Percentiles rank a stretch among this genome's conserved stretches.
phyloP scores from a whole-genome alignment of 1,140 invertebrate species.

The Macrobrachium nipponense region DNA sequence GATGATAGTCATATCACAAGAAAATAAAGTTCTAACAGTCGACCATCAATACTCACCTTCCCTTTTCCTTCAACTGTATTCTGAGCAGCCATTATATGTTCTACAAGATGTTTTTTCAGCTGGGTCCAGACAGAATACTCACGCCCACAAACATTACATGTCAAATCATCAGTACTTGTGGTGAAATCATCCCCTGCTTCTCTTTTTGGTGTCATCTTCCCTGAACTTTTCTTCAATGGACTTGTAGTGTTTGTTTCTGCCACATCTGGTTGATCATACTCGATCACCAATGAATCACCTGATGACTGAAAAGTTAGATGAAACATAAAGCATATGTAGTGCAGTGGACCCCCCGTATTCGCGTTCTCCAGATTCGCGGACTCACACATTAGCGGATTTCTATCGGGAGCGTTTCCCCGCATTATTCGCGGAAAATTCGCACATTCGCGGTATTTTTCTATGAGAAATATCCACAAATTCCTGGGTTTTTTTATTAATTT shows the following conservation, averaged over 20 bases:
- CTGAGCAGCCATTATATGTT: slow-evolving; percentile 50
- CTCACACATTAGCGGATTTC: no score
- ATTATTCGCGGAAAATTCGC: no score
- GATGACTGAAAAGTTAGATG: slow-evolving; percentile 3
- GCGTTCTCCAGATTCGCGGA: no score
- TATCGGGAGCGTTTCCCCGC: no score
- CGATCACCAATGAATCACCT: slow-evolving; percentile 41
- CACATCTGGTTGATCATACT: slow-evolving; percentile 46
- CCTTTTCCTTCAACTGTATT: slow-evolving; percentile 35
- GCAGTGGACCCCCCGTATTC: no score
- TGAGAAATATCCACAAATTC: no score
- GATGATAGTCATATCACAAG: no score
- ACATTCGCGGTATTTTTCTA: no score
- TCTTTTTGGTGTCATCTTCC: slow-evolving; percentile 19
- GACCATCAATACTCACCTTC: slow-evolving; percentile 16
- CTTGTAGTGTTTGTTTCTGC: background rate
- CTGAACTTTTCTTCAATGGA: background rate
- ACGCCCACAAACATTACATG: slow-evolving; percentile 51
- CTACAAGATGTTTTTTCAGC: slow-evolving; percentile 51
- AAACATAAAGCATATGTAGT: background rate
- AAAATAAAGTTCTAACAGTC: background rate
- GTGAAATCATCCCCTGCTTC: slow-evolving; percentile 30
- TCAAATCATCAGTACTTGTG: slow-evolving; percentile 51
- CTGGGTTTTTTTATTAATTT: no score
- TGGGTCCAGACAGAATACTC: slow-evolving; percentile 48